Base-by-base conservation (phyloP, 2,888 invertebrate genomes). In the Carterocephalus palaemon region DNA sequence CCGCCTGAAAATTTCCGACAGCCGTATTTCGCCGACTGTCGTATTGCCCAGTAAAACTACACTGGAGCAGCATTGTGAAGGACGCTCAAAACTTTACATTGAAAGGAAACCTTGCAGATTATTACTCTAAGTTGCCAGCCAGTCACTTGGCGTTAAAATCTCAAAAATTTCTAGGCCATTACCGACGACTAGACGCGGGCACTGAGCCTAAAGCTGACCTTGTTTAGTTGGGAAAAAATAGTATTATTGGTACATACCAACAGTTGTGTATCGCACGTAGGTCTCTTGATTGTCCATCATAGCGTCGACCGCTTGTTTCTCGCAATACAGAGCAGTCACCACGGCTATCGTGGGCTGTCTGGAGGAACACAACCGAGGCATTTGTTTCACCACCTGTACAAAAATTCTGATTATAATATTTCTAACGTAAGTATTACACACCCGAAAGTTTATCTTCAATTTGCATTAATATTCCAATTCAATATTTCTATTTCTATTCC, bases 281-380 rank as follows among this genome's bases (percentile, higher is more conserved):
- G 98, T 98, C 71, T 96, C 96, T 76, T 97, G 97, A 69, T 98
- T 96, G 62, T 98, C 97, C 70, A 99, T 95, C 95, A 99, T 95
- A 8, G 98, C 94, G 79, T 99, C 99, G 0, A 99, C 97, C 1
- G 99, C 99, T 61, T 98, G 89, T 76, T 99, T 99, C 80, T 99
- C 99, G 68, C 97, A 97, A 82, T 97, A 99, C 64, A 98, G 92
- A 0, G 97, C 97, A 0, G 98, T 98, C 48, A 99, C 95, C 47
- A 99, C 95, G n/a, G 98, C 99, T 64, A 99, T 96, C 10, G 96
- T 97, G 0, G 98, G 98, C 70, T 97, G 97, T 60, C 97, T 95
- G 15, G 94, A 91, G 49, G 93, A 93, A 40, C 92, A 92, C 72
- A 98, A 91, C 6, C 93, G 93, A 7, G 98, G 98, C 95, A 98